Evolutionary conservation across 2,113 vertebrate genomes (phyloP), one percentile per base, ranked within the genome.

Genomic region (Oncorhynchus masou): DNA sequence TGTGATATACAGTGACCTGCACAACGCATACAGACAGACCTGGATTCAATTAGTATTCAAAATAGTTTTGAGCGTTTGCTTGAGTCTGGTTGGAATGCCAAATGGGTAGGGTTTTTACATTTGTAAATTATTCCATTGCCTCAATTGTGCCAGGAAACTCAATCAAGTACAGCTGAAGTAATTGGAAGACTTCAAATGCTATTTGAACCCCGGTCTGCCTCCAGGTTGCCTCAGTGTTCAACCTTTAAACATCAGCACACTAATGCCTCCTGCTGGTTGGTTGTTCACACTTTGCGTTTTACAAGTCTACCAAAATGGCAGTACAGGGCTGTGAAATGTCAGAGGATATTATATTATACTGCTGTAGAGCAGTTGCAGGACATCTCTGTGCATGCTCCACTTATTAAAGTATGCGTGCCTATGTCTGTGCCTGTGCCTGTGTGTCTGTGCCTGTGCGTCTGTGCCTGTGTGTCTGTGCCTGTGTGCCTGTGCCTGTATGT

Each of bases 181-280:
- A 45, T 45, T 45, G 39, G 9, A 45, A 45, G 9, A 45, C 9
- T 45, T 45, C 39, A 11, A 45, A 45, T 45, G 2, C 39, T 11
- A 45, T 11, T 45, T 11, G 39, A 45, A 12, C 9, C 39, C 39
- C 9, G 9, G 39, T 45, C 39, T 45, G 39, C 39, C 39, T 45
- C 39, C 39, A 45, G 39, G 39, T 9, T 12, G 8, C 39, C 39
- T 45, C 39, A 45, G 39, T 45, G 39, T 45, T 45, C 11, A 45
- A 45, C 39, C 39, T 11, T 66, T 54, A 24, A 49, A 45, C n/a
- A 2, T 16, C 24, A 45, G 66, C 54, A 70, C 74, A 54, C 6
- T 69, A 25, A 68, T 62, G 62, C 78, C 75, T 27, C 73, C 78
- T 74, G 49, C 73, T 78, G 73, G 71, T 31, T 71, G 51, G 34